Base-by-base conservation (phyloP, 35 echinoderm and acorn worm species). In the Apostichopus parvimensis region DNA sequence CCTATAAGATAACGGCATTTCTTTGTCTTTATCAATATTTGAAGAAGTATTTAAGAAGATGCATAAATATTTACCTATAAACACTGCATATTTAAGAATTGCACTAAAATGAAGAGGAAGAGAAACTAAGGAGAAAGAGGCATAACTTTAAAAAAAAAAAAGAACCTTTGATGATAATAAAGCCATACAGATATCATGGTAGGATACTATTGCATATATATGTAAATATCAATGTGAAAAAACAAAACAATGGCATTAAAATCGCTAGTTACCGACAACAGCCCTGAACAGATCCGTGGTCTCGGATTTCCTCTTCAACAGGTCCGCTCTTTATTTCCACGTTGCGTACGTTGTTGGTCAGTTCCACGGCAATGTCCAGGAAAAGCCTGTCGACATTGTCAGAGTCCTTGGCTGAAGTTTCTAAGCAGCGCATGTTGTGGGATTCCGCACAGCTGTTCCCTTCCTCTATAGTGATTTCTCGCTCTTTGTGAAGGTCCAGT, bases 381-480 rank as follows among this genome's bases (percentile, higher is more conserved):
- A 98, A 98, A 14, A 98, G 91, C 77, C 93, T 92, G 91, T 98
- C 97, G 11, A 98, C 97, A 77, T 98, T 98, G 88, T 98, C 97
- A 0, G 97, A 92, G 61, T 98, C 97, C 92, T 98, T 98, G 28
- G 97, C 97, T 5, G 97, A 98, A 1, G 97, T 98, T 70, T 98
- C 95, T 79, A 98, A 70, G 83, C 96, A 95, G 0, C 95, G 85
- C 95, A 96, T 98, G 66, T 82, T 79, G 80, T 98, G 93, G 20
- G 90, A 90, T 20, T 98, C 97, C 8, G 97, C 94, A 89, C 94
- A 96, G 11, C 64, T 87, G 72, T 92, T 84, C 5, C 94, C 94
- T 34, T 98, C 93, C 26, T 98, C 92, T 14, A 92, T 66, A 11
- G 87, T 96, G 70, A 98, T 93, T 60, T 98, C 97, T 62, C 97